Evolutionary conservation across 2,888 invertebrate species (phyloP), one percentile per base, ranked within the genome.

Genomic region (Syritta pipiens): DNA sequence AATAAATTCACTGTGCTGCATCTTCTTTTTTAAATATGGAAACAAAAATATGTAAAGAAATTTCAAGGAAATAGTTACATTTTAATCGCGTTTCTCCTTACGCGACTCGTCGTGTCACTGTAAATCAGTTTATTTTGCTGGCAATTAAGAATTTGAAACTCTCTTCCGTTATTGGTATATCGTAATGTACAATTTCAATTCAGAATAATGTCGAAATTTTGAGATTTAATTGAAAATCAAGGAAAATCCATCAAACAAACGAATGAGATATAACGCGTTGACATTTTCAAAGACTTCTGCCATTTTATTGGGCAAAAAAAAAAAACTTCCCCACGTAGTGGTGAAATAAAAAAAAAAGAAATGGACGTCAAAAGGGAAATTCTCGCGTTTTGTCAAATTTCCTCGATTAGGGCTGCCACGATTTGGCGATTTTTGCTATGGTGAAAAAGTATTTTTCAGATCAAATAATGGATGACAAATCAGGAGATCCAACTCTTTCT

Each of bases 231-330:
- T 44, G 14, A 42, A 51, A 69, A 42, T 44, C 35, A 60, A 69
- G 35, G 42, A 28, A 42, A 69, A 10, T 19, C 4, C 5, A 30
- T 17, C 30, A 57, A 57, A 40, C 53, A 46, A 46, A 46, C 30
- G 24, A 49, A 51, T 42, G 44, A 57, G 65, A 76, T 46, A 42
- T 75, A 67, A 71, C 63, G 76, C 76, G 76, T 77, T 77, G 76
- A 77, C 76, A 77, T 59, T 53, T 77, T 71, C 20, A 35, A 55
- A 62, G 60, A 49, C 63, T 69, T 71, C 71, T 71, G 76, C 76
- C 76, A 76, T 76, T 76, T 76, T 76, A 69, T 57, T 60, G 19
- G 40, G 42, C 30, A 37, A 37, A 44, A 69, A 49, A 49, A 65
- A 69, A 60, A 69, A 69, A 49, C 17, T 22, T 5, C 32, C 60